Evolutionary conservation across 2,113 vertebrate genomes (phyloP), one percentile per base, ranked within the genome.

Genomic region (Marcusenius ussheri): DNA sequence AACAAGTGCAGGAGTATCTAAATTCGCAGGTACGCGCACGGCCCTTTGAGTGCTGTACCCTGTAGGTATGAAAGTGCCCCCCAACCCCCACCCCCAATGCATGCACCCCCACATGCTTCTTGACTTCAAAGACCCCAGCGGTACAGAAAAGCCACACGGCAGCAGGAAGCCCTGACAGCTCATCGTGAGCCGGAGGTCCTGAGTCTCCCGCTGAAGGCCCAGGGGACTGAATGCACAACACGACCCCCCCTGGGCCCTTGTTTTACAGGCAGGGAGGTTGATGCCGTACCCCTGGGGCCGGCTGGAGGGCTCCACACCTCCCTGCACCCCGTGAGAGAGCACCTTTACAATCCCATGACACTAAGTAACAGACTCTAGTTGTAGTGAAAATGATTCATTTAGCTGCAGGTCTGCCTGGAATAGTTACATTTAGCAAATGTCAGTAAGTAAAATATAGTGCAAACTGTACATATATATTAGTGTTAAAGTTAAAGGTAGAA

Each of bases 371-470:
- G n/a, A 70, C 62, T 3, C 62, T 13, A 70, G 62, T 27, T 66
- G n/a, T 31, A 11, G 27, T 31, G n/a, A 70, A 70, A 70, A 31
- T 70, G 62, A 70, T 70, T 31, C 9, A 70, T 70, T 70, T 70
- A 70, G n/a, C 93, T 95, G 91, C 95, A 94, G 93, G 93, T 93
- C 94, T 91, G 94, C 91, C 92, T 90, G 62, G 62, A 70, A 31
- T 27, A 31, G 62, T 27, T 31, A 31, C 62, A 31, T 27, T 27
- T 70, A 70, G n/a, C 62, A 70, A 70, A 70, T 3, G n/a, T 31
- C 62, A 70, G 62, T 70, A 70, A 70, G n/a, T 70, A 70, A 70
- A 70, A 31, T 70, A 27, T 27, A 70, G 62, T 70, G 27, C 62
- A 70, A 70, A 70, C 4, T 31, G 62, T 70, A 70, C 9, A 66